A percentile compares a stretch with the other conserved stretches of the same genome.
Evolutionary conservation across 2,113 vertebrate genomes (phyloP).

Genomic region (Pseudopipra pipra): DNA sequence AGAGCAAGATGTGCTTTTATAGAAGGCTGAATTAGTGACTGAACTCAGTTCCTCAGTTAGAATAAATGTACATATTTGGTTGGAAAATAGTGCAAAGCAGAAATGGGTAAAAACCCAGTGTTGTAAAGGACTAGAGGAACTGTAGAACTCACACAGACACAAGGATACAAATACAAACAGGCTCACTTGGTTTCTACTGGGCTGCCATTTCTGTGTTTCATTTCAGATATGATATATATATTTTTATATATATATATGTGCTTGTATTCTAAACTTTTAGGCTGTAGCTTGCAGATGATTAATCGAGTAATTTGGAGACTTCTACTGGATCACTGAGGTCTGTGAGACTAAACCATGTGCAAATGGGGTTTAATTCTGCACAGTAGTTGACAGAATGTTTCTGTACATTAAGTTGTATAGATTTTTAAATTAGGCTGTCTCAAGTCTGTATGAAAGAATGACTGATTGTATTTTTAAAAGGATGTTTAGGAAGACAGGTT

Average conservation of each 20-base stretch:
- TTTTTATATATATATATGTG: background rate
- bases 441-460: background rate
- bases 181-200: background rate
- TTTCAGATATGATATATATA: background rate
- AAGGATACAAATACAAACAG: background rate
- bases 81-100: background rate
- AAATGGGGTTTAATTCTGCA: background rate
- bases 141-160: background rate
- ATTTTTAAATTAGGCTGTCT: background rate
- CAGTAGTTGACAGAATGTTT: background rate
- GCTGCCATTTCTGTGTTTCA: background rate
- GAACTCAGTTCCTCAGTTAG: background rate
- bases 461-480: background rate
- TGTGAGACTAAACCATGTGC: background rate
- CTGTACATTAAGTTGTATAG: background rate
- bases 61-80: background rate
- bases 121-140: background rate
- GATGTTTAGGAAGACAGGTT: background rate
- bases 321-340: background rate
- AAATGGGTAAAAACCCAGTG: background rate
- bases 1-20: background rate
- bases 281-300: background rate
- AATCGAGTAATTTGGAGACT: background rate
- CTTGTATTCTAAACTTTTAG: background rate
- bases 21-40: background rate